Conservation (phyloP, 2,888 invertebrate genomes). For the Halictus quadricinctus region DNA sequence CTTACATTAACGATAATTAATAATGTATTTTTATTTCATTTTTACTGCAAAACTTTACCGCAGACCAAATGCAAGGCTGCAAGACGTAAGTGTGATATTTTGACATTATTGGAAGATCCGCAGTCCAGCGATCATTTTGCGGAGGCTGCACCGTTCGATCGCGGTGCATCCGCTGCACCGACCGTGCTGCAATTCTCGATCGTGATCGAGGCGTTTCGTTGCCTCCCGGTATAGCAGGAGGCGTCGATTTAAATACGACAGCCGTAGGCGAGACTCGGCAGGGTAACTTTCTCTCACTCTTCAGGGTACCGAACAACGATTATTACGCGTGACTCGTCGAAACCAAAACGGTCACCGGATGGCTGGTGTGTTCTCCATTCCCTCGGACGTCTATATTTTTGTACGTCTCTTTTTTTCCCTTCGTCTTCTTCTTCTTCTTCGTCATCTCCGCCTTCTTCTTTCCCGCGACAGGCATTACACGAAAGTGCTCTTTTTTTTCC, state of each 20-base stretch:
- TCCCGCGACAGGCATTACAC: neutral
- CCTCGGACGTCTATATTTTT: slow-evolving; percentile 25
- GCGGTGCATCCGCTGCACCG: neutral
- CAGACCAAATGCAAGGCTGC: too few relatives aligned
- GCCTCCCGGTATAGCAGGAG: slow-evolving; percentile 51
- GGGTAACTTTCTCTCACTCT: slow-evolving; percentile 75
- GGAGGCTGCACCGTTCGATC: neutral
- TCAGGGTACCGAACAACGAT: slow-evolving; percentile 73
- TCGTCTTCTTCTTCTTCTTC: neutral
- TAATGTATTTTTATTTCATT: too few relatives aligned
- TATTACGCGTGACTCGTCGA: slow-evolving; percentile 77
- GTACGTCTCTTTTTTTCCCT: neutral
- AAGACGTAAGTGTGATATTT: too few relatives aligned
- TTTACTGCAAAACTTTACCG: too few relatives aligned
- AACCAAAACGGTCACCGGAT: slow-evolving; percentile 64
- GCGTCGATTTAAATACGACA: slow-evolving; percentile 70
- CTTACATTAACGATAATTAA: too few relatives aligned
- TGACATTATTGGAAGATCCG: too few relatives aligned
- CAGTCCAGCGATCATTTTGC: neutral
- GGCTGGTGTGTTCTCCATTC: slow-evolving; percentile 53
- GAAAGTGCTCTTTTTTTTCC: slow-evolving; percentile 5
- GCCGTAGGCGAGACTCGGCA: slow-evolving; percentile 67
- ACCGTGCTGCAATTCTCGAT: neutral
- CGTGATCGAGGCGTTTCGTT: slow-evolving; percentile 34
- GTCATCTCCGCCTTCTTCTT: neutral